Evolutionary conservation across 2,797 vertebrate species (phyloP), one percentile per base, ranked within the genome.

Genomic region (Sebastes taczanowskii): DNA sequence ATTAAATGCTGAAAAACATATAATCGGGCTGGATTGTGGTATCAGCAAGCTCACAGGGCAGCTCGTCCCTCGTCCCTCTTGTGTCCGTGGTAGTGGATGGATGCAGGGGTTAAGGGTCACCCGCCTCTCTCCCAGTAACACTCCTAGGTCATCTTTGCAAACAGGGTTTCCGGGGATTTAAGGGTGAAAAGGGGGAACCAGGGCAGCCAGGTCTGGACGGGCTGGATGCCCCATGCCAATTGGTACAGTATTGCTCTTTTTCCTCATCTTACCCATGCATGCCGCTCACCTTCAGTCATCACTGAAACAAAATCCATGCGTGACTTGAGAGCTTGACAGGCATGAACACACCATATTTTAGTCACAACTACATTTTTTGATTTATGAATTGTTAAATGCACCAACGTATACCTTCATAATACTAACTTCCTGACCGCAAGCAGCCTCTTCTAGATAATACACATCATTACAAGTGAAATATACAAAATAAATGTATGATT

Each of bases 111-210:
- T 58, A 86, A 92, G 86, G 89, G 91, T 85, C 77, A 64, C 89
- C 92, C 93, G 87, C 97, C 92, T 96, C 95, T 93, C 89, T 96
- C 95, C 96, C 94, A 97, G 97, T 99, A 99, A 99, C 97, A 70
- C 95, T 98, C 94, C 96, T 95, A 99, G 98, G 98, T 99, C 97
- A 95, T 99, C 96, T 99, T 97, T 96, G 97, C 97, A 97, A 98
- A 98, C 98, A 99, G 99, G 99, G 99, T 96, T 99, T 99, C 98
- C 98, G 99, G 97, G 98, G 99, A 97, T 97, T 99, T 98, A 99
- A 99, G 98, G 99, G 99, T 98, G 98, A 99, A 97, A 99, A 99
- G 96, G 99, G 99, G 97, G 99, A 99, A 96, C 98, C 98, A 96
- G 99, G 99, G 95, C 98, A 99, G 90, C 99, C 98, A 96, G 99